phyloP scores from a whole-genome alignment of 1,140 invertebrate genomes.

The Nylanderia fulva region DNA sequence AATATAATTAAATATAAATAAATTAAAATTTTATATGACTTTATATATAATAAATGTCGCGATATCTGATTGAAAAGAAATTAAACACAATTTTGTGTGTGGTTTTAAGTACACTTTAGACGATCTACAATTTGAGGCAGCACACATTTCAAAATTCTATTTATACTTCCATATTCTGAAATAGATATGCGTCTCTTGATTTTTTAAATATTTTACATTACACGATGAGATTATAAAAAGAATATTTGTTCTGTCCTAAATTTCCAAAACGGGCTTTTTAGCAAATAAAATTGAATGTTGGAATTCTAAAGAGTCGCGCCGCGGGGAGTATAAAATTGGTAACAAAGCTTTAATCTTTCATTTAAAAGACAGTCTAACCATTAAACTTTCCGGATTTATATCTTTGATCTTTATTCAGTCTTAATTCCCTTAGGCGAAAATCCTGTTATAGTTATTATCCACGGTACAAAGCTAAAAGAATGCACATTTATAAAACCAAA shows the following conservation, averaged over 20 bases:
- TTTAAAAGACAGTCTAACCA: conserved; percentile 60
- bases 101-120: background rate
- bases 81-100: background rate
- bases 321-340: conserved; percentile 27
- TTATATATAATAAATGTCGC: background rate
- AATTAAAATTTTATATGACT: background rate
- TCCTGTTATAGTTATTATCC: conserved; percentile 60
- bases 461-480: background rate
- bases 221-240: conserved; percentile 18
- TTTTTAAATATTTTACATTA: background rate
- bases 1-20: conserved; percentile 6
- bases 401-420: conserved; percentile 68
- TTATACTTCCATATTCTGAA: background rate
- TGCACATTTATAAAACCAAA: conserved; percentile 12
- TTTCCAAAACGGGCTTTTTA: conserved; percentile 37
- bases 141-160: background rate
- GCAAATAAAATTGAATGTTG: conserved; percentile 43
- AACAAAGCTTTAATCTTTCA: conserved; percentile 66
- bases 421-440: conserved; percentile 62
- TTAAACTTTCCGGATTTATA: conserved; percentile 65
- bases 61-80: background rate
- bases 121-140: background rate
- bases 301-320: conserved; percentile 1
- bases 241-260: background rate
- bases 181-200: too few relatives aligned